These are phyloP conservation scores for Gryon sp. DNA, from an alignment of 1,140 invertebrate genomes.

Conservation along the genomic window DNA sequence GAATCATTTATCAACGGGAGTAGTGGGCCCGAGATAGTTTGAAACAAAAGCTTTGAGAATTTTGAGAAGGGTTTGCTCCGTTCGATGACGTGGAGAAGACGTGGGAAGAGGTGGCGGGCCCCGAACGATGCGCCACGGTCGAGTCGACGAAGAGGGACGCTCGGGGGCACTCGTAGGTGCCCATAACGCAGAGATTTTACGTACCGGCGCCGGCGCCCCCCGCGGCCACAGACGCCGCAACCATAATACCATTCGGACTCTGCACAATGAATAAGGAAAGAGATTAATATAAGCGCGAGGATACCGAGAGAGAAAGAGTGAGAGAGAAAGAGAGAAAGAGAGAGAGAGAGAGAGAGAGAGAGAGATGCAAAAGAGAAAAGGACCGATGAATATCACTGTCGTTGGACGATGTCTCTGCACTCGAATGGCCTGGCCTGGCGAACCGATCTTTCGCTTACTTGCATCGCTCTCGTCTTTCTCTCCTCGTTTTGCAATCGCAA, in stretches of 20 bases:
- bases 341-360: conserved; percentile 11
- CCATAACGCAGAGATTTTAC: conserved; percentile 79
- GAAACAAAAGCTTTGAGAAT: conserved; percentile 77
- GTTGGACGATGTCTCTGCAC: conserved; percentile 61
- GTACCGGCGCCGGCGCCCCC: conserved; percentile 79
- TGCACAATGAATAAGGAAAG: conserved; percentile 55
- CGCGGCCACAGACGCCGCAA: conserved; percentile 79
- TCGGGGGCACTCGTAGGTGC: conserved; percentile 47
- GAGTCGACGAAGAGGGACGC: conserved; percentile 25
- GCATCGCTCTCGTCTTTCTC: conserved; percentile 9
- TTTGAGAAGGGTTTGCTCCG: conserved; percentile 69
- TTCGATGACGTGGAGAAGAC: conserved; percentile 60
- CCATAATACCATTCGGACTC: conserved; percentile 71
- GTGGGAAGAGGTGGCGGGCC: conserved; percentile 60
- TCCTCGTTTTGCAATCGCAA: conserved; percentile 37
- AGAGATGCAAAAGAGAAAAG: too few relatives aligned
- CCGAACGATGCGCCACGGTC: conserved; percentile 32
- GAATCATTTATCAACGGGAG: conserved; percentile 76
- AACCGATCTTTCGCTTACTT: too few relatives aligned
- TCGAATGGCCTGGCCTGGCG: conserved; percentile 41
- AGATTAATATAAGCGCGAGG: conserved; percentile 54
- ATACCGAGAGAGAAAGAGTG: not conserved
- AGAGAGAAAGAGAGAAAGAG: conserved; percentile 5
- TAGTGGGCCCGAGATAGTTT: conserved; percentile 70
- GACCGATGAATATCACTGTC: conserved; percentile 65